phyloP scores from a whole-genome alignment of 2,113 vertebrate genomes.

The Formicarius rufipectus region DNA sequence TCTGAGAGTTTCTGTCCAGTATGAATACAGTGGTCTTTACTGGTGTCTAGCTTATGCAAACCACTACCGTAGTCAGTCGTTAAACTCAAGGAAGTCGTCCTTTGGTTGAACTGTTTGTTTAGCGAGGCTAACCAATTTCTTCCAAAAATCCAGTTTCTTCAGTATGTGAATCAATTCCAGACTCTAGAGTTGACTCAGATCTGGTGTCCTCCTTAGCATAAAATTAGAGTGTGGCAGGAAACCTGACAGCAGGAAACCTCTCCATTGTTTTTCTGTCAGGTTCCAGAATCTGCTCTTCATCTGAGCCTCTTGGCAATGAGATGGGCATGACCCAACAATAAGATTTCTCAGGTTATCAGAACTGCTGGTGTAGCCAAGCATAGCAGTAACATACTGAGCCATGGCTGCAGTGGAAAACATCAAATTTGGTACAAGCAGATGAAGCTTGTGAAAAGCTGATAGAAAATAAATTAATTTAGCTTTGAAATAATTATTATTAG shows the following conservation, averaged over 20 bases:
- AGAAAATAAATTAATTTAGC: neutral
- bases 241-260: neutral
- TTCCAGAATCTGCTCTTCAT: neutral
- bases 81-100: neutral
- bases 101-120: neutral
- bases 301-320: accelerated
- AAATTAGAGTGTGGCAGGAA: neutral
- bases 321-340: neutral
- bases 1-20: neutral
- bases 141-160: neutral
- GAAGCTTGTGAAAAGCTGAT: neutral
- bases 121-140: neutral
- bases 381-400: neutral
- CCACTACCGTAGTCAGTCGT: neutral
- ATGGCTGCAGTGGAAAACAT: neutral
- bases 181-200: neutral
- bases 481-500: neutral
- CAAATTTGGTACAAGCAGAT: neutral
- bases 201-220: neutral
- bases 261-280: neutral
- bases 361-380: neutral
- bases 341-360: neutral
- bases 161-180: neutral
- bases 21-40: neutral
- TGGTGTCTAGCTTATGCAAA: neutral